Conservation (phyloP, 2,797 vertebrate genomes). For the Paramormyrops hopkinsi region DNA sequence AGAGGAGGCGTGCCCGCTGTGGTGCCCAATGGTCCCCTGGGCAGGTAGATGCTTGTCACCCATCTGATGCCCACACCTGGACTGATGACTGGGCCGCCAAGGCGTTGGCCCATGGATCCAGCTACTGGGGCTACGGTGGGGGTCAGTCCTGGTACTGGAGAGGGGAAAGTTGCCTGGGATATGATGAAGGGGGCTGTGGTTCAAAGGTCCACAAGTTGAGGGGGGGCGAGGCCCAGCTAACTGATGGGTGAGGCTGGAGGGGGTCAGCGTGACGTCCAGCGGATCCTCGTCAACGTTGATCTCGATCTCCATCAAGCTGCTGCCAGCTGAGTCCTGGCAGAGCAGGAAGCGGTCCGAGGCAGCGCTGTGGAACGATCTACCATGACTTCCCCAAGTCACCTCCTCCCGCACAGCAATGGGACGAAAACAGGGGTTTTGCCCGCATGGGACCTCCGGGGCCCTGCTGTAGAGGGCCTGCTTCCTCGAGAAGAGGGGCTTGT, state of each 20-base stretch:
- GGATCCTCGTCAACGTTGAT: constrained; percentile 71
- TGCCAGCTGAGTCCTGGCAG: constrained; percentile 53
- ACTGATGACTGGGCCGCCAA: constrained; percentile 37
- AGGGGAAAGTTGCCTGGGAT: constrained; percentile 42
- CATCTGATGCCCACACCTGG: constrained; percentile 29
- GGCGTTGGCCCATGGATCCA: constrained; percentile 30
- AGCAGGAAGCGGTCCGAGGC: constrained; percentile 42
- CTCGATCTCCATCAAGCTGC: constrained; percentile 71
- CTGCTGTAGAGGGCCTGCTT: background rate
- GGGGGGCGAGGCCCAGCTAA: constrained; percentile 41
- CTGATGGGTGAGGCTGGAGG: constrained; percentile 25
- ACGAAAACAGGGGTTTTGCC: background rate
- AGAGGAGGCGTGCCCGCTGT: constrained; percentile 45
- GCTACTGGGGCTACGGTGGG: constrained; percentile 28
- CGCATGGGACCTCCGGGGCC: background rate
- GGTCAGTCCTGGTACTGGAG: constrained; percentile 36
- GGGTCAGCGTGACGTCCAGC: constrained; percentile 45
- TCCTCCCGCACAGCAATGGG: background rate
- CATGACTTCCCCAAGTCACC: background rate
- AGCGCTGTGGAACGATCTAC: constrained; percentile 36
- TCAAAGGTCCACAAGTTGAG: constrained; percentile 34
- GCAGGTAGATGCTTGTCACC: constrained; percentile 25
- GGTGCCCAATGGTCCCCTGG: constrained; percentile 30
- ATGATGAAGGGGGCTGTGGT: constrained; percentile 33
- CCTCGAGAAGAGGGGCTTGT: background rate